Base-by-base conservation (phyloP, 2,113 vertebrate genomes). In the Poeciliopsis retropinna region DNA sequence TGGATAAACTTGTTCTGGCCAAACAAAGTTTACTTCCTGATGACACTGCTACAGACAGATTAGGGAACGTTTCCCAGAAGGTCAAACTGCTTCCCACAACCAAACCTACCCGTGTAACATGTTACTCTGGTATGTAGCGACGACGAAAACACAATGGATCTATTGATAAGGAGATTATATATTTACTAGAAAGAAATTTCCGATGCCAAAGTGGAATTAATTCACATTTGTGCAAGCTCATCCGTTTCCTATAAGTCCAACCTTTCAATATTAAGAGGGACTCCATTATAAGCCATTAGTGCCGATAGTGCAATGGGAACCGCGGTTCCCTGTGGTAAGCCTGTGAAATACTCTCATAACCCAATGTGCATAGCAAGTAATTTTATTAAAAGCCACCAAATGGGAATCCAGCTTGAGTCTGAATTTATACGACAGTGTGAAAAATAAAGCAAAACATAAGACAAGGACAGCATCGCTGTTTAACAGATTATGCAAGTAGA, bases 241-340 rank as follows among this genome's bases (percentile, higher is more conserved):
- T 76, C 44, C 32, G 3, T 85, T 72, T 44, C 64, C 31, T 74
- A 54, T 67, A 67, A 70, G 66, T 28, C 14, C 32, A 28, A 41
- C 41, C 31, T 72, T 71, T 73, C 67, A 28, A 68, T 72, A 73
- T 71, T 82, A 29, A 82, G 78, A 76, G 72, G 12, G 57, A 63
- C 22, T 83, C 71, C 57, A 83, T 85, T 87, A 77, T 12, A 19
- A 31, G 69, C 79, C 77, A 85, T 87, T 76, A 87, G 75, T 30
- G 71, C 34, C 60, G 47, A 57, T 68, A 71, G 75, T 54, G 19
- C 17, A 70, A 73, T 13, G 29, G 34, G 65, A 57, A 63, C 70
- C 61, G 57, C 2, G 22, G 17, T 29, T 66, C 31, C 64, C 65
- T 66, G 67, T 9, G 57, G 61, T 67, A 57, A 13, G 44, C 71